Percentiles rank a stretch among this genome's conserved stretches.
phyloP scores from a whole-genome alignment of 2,113 vertebrate species.

The Paralichthys olivaceus region DNA sequence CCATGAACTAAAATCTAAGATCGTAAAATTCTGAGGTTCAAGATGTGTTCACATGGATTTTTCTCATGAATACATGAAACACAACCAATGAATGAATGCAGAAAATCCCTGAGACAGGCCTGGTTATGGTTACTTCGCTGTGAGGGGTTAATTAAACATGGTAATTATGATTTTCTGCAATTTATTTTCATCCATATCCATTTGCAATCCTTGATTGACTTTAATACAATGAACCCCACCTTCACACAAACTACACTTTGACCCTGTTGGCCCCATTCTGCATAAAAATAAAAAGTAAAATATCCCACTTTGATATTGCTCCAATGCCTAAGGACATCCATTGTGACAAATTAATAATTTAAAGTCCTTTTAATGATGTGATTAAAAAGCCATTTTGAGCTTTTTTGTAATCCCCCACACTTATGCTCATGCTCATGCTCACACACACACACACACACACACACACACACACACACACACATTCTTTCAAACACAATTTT shows the following conservation, averaged over 20 bases:
- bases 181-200: slow-evolving; percentile 17
- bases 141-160: background rate
- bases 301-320: slow-evolving; percentile 46
- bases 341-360: slow-evolving; percentile 78
- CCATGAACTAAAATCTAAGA: too few species aligned
- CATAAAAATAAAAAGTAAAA: slow-evolving; percentile 17
- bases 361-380: slow-evolving; percentile 79
- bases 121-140: background rate
- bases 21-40: too few species aligned
- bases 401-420: slow-evolving; percentile 42
- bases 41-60: background rate
- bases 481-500: background rate
- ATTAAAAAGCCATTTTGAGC: slow-evolving; percentile 80
- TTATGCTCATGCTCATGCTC: background rate
- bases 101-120: background rate
- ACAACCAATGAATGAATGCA: background rate
- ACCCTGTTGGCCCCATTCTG: slow-evolving; percentile 17
- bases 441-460: slow-evolving; percentile 6
- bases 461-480: background rate
- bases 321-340: slow-evolving; percentile 60
- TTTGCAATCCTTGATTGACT: slow-evolving; percentile 40
- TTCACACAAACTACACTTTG: background rate
- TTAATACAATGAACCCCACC: slow-evolving; percentile 3
- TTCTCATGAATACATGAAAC: background rate
- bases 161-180: slow-evolving; percentile 6